Evolutionary conservation across 2,888 invertebrate genomes (phyloP), one percentile per base, ranked within the genome.

Genomic region (Arctia plantaginis): DNA sequence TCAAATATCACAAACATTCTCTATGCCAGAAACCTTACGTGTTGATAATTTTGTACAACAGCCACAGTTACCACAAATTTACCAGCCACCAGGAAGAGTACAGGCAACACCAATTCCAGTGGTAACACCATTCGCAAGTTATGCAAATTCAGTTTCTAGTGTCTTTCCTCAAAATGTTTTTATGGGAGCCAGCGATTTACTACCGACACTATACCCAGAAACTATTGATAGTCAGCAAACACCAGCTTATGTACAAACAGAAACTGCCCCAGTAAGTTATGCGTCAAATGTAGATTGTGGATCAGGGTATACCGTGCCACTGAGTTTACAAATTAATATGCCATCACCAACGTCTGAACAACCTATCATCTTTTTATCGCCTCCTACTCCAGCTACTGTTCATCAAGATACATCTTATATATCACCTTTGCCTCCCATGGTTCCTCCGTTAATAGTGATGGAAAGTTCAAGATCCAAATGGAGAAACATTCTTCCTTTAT

Each of bases 241-340:
- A 55, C 0, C 55, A 33, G 39, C 13, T 35, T 13, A 55, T 47
- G 27, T 62, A 12, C 68, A 72, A 39, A n/a, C 76, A 18, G 71
- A 68, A 35, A 41, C 51, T 18, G 20, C 68, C 35, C 27, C 59
- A 59, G 35, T 73, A 55, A 64, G 41, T 64, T 41, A 69, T 39
- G 65, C 71, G 33, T 66, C 77, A 65, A 27, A 13, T 44, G 23
- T 65, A 55, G 69, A 72, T 27, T 64, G 41, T 30, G 47, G 18
- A 62, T 18, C 69, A 44, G 70, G 59, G 33, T 74, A 30, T 30
- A 27, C 41, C 39, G 41, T 80, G 44, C 92, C 93, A 3, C 79
- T 92, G 69, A 90, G 82, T 80, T 84, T 93, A 27, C 88, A 92
- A 77, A 89, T 93, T 41, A 90, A 89, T 71, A 71, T 92, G 44